phyloP scores from a whole-genome alignment of 2,888 invertebrate genomes.

The Microdon myrmicae region DNA sequence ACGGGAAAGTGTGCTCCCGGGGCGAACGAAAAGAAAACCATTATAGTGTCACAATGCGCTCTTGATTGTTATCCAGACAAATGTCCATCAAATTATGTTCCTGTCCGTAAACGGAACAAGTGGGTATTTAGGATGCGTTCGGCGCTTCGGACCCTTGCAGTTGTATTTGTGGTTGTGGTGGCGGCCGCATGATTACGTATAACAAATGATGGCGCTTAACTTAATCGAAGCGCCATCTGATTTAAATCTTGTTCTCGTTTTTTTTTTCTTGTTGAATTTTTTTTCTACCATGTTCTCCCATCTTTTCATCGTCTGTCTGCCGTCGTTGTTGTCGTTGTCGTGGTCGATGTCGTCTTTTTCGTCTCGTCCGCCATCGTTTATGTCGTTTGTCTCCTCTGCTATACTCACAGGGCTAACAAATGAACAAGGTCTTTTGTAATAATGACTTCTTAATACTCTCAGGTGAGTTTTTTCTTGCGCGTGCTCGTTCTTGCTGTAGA shows the following conservation, averaged over 20 bases:
- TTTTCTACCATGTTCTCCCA: constrained; percentile 32
- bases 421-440: constrained; percentile 40
- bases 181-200: constrained; percentile 27
- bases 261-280: no score
- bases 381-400: no score
- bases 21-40: background rate
- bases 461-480: constrained; percentile 33
- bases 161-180: no score
- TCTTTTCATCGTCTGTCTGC: constrained; percentile 16
- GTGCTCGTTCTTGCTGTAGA: constrained; percentile 18
- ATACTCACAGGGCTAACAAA: constrained; percentile 20
- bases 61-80: constrained; percentile 18
- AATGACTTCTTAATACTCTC: constrained; percentile 41
- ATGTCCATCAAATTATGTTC: constrained; percentile 23
- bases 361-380: constrained; percentile 16
- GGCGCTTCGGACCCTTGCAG: no score
- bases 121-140: constrained; percentile 16
- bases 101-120: constrained; percentile 20
- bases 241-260: constrained; percentile 37
- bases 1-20: no score
- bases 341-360: no score
- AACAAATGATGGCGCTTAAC: constrained; percentile 42
- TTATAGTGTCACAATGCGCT: constrained; percentile 7
- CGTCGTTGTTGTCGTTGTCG: no score
- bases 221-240: constrained; percentile 42